phyloP scores from a whole-genome alignment of 2,797 vertebrate species.

The Aythya fuligula region DNA sequence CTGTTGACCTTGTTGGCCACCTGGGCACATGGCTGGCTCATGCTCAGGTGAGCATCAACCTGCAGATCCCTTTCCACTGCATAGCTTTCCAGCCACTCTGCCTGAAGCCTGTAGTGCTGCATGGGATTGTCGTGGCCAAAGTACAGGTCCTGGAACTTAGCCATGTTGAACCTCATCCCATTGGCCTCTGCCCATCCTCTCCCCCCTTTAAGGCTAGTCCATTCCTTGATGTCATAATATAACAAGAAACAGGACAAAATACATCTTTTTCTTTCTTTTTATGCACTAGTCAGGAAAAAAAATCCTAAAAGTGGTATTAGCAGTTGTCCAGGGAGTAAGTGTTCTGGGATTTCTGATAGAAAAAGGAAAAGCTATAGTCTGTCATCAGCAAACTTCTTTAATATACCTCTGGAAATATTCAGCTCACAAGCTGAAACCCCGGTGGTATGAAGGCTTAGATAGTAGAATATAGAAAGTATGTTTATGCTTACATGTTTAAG shows the following conservation, averaged over 20 bases:
- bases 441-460: neutral
- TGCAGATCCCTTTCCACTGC: too few species aligned
- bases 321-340: neutral
- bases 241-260: neutral
- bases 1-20: too few species aligned
- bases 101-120: too few species aligned
- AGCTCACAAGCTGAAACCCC: neutral
- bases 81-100: too few species aligned
- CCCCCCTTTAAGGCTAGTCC: neutral
- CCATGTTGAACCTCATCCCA: too few species aligned
- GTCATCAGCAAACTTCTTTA: neutral
- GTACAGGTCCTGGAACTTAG: too few species aligned
- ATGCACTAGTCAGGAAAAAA: accelerated
- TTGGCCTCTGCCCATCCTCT: too few species aligned
- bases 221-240: neutral
- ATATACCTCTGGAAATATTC: neutral
- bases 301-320: accelerated
- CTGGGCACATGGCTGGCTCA: too few species aligned
- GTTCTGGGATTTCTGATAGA: neutral
- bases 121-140: too few species aligned
- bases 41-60: too few species aligned
- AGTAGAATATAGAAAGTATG: too few species aligned
- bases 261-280: neutral
- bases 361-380: neutral
- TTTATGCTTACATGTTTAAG: too few species aligned